A percentile compares a stretch with the other conserved stretches of the same genome.
Evolutionary conservation across 2,113 vertebrate species (phyloP).

Genomic region (Puma concolor): DNA sequence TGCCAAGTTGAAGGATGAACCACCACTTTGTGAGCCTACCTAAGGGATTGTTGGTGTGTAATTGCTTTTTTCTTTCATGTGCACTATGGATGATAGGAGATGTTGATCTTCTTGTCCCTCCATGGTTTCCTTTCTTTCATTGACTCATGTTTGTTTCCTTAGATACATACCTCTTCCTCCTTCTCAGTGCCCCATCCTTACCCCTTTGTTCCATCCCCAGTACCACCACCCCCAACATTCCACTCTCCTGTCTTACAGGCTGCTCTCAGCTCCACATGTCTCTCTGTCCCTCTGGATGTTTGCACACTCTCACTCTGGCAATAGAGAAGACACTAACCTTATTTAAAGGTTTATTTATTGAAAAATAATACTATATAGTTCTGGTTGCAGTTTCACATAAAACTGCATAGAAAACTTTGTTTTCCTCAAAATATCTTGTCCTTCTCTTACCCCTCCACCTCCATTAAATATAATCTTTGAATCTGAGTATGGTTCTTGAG

Average conservation of each 20-base stretch:
- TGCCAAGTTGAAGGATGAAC: neutral
- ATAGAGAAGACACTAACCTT: neutral
- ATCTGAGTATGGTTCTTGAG: neutral
- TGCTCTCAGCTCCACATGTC: neutral
- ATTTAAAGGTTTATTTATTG: neutral
- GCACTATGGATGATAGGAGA: neutral
- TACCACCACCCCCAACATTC: neutral
- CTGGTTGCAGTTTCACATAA: neutral
- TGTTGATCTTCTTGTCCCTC: neutral
- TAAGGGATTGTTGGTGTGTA: neutral
- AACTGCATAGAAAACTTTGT: neutral
- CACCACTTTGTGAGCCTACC: neutral
- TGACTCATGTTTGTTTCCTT: neutral
- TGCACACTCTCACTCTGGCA: neutral
- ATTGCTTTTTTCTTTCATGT: neutral
- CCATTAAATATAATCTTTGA: neutral
- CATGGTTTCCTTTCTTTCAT: neutral
- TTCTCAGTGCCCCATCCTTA: neutral
- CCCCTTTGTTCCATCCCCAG: neutral
- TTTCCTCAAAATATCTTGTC: neutral
- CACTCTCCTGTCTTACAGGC: neutral
- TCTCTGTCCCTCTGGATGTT: neutral
- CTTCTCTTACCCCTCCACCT: neutral
- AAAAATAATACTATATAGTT: neutral
- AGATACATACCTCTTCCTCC: neutral